Conservation (phyloP, 2,113 vertebrate genomes). For the Brachypodius melanocephalos region DNA sequence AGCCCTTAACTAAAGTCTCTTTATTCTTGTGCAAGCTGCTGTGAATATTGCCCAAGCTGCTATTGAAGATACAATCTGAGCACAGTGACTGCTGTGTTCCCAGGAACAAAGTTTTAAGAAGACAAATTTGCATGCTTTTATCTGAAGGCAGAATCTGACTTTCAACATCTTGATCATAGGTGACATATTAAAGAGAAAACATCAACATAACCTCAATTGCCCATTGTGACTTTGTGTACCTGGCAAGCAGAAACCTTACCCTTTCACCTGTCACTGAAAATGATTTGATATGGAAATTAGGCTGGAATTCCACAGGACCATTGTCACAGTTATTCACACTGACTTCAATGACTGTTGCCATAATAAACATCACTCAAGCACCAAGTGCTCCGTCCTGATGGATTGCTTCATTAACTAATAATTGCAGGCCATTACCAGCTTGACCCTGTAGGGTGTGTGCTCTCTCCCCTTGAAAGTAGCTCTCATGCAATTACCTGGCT, state of each 20-base stretch:
- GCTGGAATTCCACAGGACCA: conserved; percentile 3
- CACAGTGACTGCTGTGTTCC: background rate
- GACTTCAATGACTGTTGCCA: background rate
- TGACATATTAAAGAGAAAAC: conserved; percentile 20
- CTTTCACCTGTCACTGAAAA: background rate
- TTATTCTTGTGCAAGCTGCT: conserved; percentile 11
- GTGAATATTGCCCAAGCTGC: background rate
- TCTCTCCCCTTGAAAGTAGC: background rate
- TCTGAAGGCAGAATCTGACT: conserved; percentile 16
- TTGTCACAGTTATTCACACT: background rate
- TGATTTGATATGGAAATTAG: conserved; percentile 47
- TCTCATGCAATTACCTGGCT: background rate
- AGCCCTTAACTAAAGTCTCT: background rate
- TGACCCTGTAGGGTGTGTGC: background rate
- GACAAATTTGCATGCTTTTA: background rate
- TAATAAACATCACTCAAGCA: background rate
- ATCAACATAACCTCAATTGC: background rate
- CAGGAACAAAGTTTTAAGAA: background rate
- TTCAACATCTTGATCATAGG: background rate
- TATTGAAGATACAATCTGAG: conserved; percentile 31
- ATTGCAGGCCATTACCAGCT: background rate
- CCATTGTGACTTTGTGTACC: conserved; percentile 1
- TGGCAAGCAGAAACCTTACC: background rate
- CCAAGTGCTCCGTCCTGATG: background rate
- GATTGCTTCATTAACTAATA: background rate